Base-by-base conservation (phyloP, 2,113 vertebrate species). In the Percopsis transmontana region DNA sequence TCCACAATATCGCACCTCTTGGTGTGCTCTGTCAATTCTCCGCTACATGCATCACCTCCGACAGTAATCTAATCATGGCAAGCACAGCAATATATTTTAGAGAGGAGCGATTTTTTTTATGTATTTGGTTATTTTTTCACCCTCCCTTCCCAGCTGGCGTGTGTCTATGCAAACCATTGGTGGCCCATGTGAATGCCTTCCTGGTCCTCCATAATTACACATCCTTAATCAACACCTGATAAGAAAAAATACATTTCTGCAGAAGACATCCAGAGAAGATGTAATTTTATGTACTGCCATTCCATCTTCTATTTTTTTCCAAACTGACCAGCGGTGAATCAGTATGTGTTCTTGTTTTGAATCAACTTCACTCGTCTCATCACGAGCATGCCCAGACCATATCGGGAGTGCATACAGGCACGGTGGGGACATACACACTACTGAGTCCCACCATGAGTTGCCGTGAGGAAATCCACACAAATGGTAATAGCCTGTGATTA, bases 31-130 rank as follows among this genome's bases (percentile, higher is more conserved):
- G 73, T 85, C 71, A 57, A 66, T 81, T 69, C 66, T 75, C 63
- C 66, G 47, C 41, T 70, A 77, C 58, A 65, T 58, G 76, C 71
- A 48, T 66, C 63, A 21, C 27, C 60, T 19, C 23, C 44, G 19
- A 56, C 74, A 51, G 65, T 80, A 80, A 88, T 80, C 82, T 83
- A 77, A 83, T 85, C 77, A 73, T 19, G 69, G 61, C 67, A 44
- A 84, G 48, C 53, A 44, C 42, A 24, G 74, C 51, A 74, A 78
- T 73, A 68, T 66, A 67, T 80, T 85, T 68, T 68, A 48, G 68
- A 82, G 82, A 69, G 9, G 23, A 79, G 57, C 1, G 33, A 7
- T 64, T n/a, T 57, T 69, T 83, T 40, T 75, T 73, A 70, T 5
- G 68, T 11, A 67, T 77, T 82, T 44, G 76, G 64, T 48, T 48